Conservation (phyloP, 2,113 vertebrate genomes). For the Saccopteryx leptura region DNA sequence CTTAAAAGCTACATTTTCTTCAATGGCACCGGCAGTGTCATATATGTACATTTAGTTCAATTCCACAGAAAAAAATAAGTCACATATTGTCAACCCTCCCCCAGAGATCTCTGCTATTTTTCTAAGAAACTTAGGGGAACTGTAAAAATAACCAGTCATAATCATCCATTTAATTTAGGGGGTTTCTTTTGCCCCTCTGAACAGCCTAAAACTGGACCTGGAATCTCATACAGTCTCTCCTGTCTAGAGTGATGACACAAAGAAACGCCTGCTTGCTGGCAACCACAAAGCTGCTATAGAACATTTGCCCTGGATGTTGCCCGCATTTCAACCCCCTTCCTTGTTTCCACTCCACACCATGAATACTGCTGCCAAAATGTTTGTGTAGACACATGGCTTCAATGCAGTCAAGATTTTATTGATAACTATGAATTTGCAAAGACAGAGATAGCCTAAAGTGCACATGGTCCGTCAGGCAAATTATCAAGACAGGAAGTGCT, state of each 20-base stretch:
- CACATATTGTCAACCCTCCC: neutral
- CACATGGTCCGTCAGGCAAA: neutral
- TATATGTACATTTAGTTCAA: neutral
- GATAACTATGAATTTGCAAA: constrained; percentile 37
- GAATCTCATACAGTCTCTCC: neutral
- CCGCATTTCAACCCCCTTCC: neutral
- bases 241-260: neutral
- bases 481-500: constrained; percentile 15
- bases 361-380: neutral
- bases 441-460: neutral
- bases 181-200: neutral
- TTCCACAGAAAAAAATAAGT: neutral
- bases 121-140: constrained; percentile 16
- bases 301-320: neutral
- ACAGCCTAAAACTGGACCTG: neutral
- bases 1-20: constrained; percentile 22
- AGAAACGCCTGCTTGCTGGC: neutral
- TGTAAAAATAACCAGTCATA: neutral
- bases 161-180: neutral
- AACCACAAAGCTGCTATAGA: neutral
- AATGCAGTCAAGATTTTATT: constrained; percentile 22
- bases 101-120: neutral
- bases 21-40: neutral
- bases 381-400: neutral
- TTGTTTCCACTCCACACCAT: neutral